Percentiles rank a stretch among this genome's conserved stretches.
phyloP scores from a whole-genome alignment of 2,113 vertebrate species.

The Rhagologus leucostigma region DNA sequence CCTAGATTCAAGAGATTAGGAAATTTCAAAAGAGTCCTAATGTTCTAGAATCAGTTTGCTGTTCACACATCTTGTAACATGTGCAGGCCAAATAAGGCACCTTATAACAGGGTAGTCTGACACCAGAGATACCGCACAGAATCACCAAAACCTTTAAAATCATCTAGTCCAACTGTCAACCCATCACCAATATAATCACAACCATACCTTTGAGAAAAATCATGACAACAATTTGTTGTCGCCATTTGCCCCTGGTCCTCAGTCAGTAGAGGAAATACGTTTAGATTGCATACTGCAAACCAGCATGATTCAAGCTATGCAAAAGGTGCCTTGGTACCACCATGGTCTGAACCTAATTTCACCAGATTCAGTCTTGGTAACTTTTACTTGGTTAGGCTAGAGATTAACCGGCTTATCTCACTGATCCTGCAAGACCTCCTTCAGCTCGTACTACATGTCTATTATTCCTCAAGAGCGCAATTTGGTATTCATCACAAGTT shows the following conservation, averaged over 20 bases:
- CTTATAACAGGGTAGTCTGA: neutral
- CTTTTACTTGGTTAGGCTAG: neutral
- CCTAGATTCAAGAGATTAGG: neutral
- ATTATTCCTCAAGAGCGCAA: neutral
- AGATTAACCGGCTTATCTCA: neutral
- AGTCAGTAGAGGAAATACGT: neutral
- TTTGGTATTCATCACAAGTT: neutral
- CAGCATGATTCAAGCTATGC: neutral
- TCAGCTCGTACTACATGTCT: neutral
- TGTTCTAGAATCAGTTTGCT: neutral
- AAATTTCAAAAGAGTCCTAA: neutral
- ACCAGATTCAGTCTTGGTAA: neutral
- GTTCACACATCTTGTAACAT: neutral
- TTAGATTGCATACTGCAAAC: neutral
- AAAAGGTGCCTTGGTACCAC: neutral
- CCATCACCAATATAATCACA: neutral
- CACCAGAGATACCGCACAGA: neutral
- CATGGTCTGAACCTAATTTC: neutral
- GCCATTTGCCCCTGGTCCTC: neutral
- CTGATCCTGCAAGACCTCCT: neutral
- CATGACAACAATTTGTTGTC: neutral
- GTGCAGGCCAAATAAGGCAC: neutral
- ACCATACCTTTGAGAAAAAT: neutral
- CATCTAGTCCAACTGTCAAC: neutral
- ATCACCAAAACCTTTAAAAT: neutral